phyloP scores from a whole-genome alignment of 2,888 invertebrate species.

The Gordius sp. region DNA sequence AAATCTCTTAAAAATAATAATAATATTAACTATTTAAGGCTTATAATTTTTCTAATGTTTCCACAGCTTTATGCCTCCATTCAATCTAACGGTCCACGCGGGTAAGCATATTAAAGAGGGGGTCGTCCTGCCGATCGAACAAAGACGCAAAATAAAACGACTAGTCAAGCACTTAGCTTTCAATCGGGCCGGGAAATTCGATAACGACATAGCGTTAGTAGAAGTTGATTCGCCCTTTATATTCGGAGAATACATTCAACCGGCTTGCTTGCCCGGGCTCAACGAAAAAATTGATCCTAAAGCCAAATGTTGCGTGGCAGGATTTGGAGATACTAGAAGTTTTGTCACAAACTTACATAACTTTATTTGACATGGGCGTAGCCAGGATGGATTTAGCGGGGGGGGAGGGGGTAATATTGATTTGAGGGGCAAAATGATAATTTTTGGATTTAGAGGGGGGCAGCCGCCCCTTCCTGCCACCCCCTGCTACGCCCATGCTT shows the following conservation, averaged over 20 bases:
- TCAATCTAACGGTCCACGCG: background rate
- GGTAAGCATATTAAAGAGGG: background rate
- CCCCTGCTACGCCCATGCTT: too few species aligned
- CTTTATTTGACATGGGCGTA: too few species aligned
- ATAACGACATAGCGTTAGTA: background rate
- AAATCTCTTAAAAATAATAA: too few species aligned
- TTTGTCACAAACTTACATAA: too few species aligned
- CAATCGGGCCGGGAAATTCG: background rate
- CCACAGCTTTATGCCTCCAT: too few species aligned
- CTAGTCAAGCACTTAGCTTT: background rate
- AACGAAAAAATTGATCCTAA: background rate
- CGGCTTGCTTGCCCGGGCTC: background rate
- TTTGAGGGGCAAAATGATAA: too few species aligned
- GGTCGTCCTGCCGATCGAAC: background rate
- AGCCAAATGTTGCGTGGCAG: slow-evolving; percentile 1
- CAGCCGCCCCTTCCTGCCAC: too few species aligned
- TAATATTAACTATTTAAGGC: too few species aligned
- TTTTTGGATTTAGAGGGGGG: too few species aligned
- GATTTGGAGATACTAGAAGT: slow-evolving; percentile 7
- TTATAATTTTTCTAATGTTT: too few species aligned
- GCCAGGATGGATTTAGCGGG: too few species aligned
- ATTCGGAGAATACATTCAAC: background rate
- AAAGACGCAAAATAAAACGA: background rate
- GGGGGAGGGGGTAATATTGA: too few species aligned
- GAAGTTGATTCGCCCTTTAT: background rate